Conservation (phyloP, 2,888 invertebrate genomes). For the Lasiommata megera region DNA sequence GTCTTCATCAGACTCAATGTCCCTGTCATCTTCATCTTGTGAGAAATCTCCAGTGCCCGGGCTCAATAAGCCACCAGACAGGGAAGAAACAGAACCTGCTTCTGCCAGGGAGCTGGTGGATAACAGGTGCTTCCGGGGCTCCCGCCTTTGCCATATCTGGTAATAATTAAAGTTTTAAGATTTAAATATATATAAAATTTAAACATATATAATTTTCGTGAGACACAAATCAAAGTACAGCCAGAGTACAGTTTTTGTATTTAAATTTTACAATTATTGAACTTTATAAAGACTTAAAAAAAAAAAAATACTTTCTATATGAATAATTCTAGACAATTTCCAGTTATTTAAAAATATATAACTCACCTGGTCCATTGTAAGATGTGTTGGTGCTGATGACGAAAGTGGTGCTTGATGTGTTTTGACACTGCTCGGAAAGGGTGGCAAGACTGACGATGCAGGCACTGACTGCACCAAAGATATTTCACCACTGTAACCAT, state of each 20-base stretch:
- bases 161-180: neutral
- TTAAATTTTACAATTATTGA: no score
- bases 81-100: constrained; percentile 91
- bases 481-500: constrained; percentile 78
- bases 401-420: constrained; percentile 85
- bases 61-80: constrained; percentile 91
- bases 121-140: constrained; percentile 91
- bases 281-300: no score
- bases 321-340: no score
- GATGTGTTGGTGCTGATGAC: constrained; percentile 93
- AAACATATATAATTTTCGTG: no score
- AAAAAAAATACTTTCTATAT: no score
- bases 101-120: constrained; percentile 93
- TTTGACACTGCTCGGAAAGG: constrained; percentile 63
- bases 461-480: constrained; percentile 84
- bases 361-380: constrained; percentile 85
- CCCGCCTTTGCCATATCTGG: constrained; percentile 92
- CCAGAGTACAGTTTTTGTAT: no score
- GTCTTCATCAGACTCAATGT: constrained; percentile 90
- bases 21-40: constrained; percentile 89
- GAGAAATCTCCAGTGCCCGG: constrained; percentile 89
- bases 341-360: neutral
- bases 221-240: no score
- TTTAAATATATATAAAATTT: no score
- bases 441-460: constrained; percentile 76